Evolutionary conservation across 2,113 vertebrate genomes (phyloP).

Genomic region (Nymphicus hollandicus): DNA sequence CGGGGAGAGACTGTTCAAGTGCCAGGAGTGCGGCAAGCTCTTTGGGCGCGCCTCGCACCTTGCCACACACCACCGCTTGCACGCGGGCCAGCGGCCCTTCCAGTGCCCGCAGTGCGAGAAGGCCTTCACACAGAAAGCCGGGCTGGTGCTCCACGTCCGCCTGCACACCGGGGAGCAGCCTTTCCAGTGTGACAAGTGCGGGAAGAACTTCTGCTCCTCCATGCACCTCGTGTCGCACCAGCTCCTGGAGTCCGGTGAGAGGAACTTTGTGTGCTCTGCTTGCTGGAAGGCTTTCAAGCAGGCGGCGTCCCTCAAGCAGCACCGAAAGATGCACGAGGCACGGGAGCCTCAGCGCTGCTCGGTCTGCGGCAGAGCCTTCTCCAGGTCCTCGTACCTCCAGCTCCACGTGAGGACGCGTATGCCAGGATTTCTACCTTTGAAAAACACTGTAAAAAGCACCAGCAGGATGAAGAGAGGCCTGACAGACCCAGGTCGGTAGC

Average conservation of each 20-base stretch:
- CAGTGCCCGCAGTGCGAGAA: slow-evolving; percentile 52
- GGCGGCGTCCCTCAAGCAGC: not conserved
- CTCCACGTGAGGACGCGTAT: slow-evolving; percentile 62
- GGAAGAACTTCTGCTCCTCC: not conserved
- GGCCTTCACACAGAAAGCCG: slow-evolving; percentile 31
- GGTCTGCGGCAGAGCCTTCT: not conserved
- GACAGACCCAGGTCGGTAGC: not conserved
- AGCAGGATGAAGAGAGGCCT: slow-evolving; percentile 15
- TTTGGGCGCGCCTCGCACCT: not conserved
- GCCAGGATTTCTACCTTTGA: slow-evolving; percentile 69
- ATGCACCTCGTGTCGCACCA: not conserved
- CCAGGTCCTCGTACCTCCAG: slow-evolving; percentile 65
- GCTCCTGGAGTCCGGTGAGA: slow-evolving; percentile 52
- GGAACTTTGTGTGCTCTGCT: slow-evolving; percentile 19
- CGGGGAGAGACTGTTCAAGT: not conserved
- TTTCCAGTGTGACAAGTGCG: not conserved
- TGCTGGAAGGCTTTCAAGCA: slow-evolving; percentile 49
- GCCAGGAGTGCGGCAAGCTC: not conserved
- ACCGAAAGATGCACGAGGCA: slow-evolving; percentile 25
- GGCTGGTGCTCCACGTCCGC: not conserved
- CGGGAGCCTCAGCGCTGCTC: not conserved
- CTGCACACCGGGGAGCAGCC: slow-evolving; percentile 15
- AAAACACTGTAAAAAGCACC: slow-evolving; percentile 71
- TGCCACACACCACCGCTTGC: slow-evolving; percentile 55
- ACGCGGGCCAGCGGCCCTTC: slow-evolving; percentile 71